phyloP scores from a whole-genome alignment of 1,140 invertebrate genomes.

The Panagrolaimus sp. region DNA sequence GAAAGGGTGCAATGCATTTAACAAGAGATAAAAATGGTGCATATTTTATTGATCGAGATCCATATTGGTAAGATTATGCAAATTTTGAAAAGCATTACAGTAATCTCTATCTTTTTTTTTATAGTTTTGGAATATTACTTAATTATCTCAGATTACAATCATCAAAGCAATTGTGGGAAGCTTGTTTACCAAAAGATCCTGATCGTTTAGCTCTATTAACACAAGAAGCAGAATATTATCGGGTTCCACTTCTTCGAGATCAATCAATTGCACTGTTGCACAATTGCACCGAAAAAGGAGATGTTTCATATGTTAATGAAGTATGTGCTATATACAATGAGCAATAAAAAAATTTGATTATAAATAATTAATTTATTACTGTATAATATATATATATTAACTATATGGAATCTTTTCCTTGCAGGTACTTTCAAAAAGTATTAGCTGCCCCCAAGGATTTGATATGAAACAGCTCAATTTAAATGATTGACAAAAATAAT shows the following conservation, averaged over 20 bases:
- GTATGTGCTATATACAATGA: conserved; percentile 19
- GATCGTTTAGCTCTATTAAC: conserved; percentile 44
- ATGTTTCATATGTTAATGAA: conserved; percentile 39
- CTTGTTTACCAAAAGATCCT: conserved; percentile 46
- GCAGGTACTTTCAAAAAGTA: conserved; percentile 30
- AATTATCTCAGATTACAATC: conserved; percentile 72
- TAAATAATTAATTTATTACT: background rate
- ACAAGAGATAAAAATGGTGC: conserved; percentile 41
- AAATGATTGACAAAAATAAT: conserved; percentile 18
- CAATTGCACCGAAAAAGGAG: conserved; percentile 37
- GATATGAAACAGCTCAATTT: conserved; percentile 24
- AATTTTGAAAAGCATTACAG: conserved; percentile 14
- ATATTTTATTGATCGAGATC: conserved; percentile 45
- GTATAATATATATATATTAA: background rate
- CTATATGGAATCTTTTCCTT: background rate
- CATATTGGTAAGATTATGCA: conserved; percentile 59
- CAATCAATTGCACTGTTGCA: conserved; percentile 50
- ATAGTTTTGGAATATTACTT: conserved; percentile 77
- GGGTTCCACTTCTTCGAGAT: conserved; percentile 39
- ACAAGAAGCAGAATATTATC: conserved; percentile 47
- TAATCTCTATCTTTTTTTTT: conserved; percentile 13
- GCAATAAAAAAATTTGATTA: background rate
- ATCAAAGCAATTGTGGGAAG: conserved; percentile 44
- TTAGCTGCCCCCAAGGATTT: conserved; percentile 27
- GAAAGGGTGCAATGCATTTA: conserved; percentile 36